phyloP scores from a whole-genome alignment of 1,140 invertebrate genomes.

The Megalopta genalis region DNA sequence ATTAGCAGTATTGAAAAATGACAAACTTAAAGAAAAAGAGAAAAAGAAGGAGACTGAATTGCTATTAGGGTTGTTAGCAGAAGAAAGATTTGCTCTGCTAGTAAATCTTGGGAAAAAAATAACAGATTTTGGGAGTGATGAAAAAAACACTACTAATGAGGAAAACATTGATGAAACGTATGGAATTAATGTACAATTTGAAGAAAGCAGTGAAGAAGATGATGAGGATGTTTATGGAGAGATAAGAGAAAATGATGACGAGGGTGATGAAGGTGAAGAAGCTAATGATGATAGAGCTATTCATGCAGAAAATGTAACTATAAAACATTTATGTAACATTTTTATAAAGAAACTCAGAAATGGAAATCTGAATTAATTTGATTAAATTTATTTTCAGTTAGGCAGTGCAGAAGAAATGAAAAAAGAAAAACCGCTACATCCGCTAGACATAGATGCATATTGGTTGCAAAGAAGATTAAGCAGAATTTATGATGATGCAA shows the following conservation, averaged over 20 bases:
- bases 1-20: conserved; percentile 96
- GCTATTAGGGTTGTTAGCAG: conserved; percentile 91
- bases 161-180: conserved; percentile 98
- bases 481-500: conserved; percentile 96
- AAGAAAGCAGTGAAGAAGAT: conserved; percentile 96
- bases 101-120: conserved; percentile 99
- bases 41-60: conserved; percentile 95
- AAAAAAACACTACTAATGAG: conserved; percentile 86
- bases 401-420: conserved; percentile 85
- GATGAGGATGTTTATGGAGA: conserved; percentile 95
- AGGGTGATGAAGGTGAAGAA: conserved; percentile 93
- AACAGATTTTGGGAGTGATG: conserved; percentile 96
- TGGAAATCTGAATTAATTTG: neutral
- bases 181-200: conserved; percentile 99
- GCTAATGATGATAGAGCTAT: conserved; percentile 87
- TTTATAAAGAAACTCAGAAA: neutral
- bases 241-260: conserved; percentile 90
- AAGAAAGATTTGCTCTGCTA: conserved; percentile 96
- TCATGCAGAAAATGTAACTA: conserved; percentile 88
- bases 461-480: conserved; percentile 98
- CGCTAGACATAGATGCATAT: conserved; percentile 99
- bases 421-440: conserved; percentile 91
- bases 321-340: conserved; percentile 19
- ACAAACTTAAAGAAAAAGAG: conserved; percentile 95
- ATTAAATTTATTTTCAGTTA: conserved; percentile 77